A percentile compares a stretch with the other conserved stretches of the same genome.
Conservation (phyloP, 1,140 invertebrate species). For the Neodiprion pinetum region DNA sequence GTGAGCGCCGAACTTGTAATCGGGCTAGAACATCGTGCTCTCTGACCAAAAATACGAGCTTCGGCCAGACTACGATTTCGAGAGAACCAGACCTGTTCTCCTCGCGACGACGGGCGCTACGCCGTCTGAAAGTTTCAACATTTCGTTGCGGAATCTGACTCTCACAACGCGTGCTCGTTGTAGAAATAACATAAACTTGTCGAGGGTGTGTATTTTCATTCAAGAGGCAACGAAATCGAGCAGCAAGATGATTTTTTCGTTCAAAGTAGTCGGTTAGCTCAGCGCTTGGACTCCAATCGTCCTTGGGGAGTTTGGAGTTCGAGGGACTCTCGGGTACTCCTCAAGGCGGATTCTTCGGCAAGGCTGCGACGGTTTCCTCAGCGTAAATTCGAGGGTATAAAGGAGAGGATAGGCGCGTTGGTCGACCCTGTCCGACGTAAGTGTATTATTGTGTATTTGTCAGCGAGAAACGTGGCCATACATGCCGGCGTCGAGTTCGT, state of each 20-base stretch:
- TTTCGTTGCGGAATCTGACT: neutral
- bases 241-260: no score
- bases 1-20: neutral
- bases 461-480: slow-evolving; percentile 40
- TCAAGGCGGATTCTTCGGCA: no score
- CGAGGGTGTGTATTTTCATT: no score
- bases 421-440: slow-evolving; percentile 31
- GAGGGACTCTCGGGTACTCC: no score
- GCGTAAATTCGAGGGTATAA: slow-evolving; percentile 14
- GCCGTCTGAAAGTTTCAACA: neutral
- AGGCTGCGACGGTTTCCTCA: neutral
- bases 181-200: no score
- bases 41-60: neutral
- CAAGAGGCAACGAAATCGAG: no score
- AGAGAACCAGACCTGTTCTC: neutral
- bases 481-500: slow-evolving; percentile 33
- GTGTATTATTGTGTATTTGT: slow-evolving; percentile 39
- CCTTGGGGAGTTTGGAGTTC: no score
- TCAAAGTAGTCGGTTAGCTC: no score
- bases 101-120: neutral
- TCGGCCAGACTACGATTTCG: neutral
- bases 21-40: slow-evolving; percentile 1
- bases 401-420: slow-evolving; percentile 16
- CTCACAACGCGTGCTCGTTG: neutral
- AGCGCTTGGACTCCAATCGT: no score